Evolutionary conservation across 30 jellyfish, hydroid and myxozoan species (phyloP), one percentile per base, ranked within the genome.

Genomic region (Aurelia sp.): DNA sequence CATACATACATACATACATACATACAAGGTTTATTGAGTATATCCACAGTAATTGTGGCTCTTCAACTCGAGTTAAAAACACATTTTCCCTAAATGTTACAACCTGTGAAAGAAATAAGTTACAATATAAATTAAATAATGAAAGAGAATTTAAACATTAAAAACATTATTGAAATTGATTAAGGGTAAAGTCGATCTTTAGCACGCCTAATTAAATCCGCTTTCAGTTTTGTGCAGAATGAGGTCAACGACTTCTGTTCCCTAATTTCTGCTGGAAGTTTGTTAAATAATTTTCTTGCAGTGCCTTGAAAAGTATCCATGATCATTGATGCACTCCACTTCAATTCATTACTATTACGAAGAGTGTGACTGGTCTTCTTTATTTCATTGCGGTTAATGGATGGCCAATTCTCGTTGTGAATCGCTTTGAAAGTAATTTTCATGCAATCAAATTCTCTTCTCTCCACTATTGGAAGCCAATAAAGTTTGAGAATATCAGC

Each of bases 251-350:
- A n/a, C n/a, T n/a, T n/a, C n/a, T n/a, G 78, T 37, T 76, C 18
- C 58, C 18, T 31, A 76, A n/a, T 76, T 48, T 79, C 68, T 58
- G 23, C 9, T 47, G 83, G 71, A 11, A 79, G 81, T 37, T 37
- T 27, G 83, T 79, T 79, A 16, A 79, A 62, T 16, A 3, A 64
- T 40, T 60, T 79, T 48, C 62, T 44, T 4, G 89, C 83, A 79
- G 69, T 27, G 71, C 31, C 71, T 47, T 37, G 79, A 65, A 79
- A 79, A 22, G 89, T 62, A 21, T 41, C 58, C 78, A 61, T 67
- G 44, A 67, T 67, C 55, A 67, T n/a, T n/a, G 13, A 67, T 67
- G 78, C 78, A 47, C 78, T 19, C 58, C 23, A 30, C 78, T n/a
- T n/a, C n/a, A n/a, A n/a, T 67, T 67, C 57, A 61, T 30, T 67